phyloP scores from a whole-genome alignment of 2,113 vertebrate species.

The Tupaia chinensis region DNA sequence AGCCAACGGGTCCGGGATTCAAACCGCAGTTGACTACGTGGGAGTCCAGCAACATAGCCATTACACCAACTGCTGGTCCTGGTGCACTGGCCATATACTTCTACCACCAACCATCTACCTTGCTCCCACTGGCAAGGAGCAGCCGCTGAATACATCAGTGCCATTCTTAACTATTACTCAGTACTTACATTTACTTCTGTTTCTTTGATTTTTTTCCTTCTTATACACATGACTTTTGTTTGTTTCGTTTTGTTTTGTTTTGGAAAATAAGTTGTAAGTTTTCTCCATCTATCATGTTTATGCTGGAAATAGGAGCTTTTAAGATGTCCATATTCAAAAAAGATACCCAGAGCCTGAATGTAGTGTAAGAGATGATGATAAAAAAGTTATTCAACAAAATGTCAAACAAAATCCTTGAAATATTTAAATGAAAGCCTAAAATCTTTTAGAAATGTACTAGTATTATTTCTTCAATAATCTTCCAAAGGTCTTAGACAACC shows the following conservation, averaged over 20 bases:
- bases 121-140: neutral
- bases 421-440: conserved; percentile 14
- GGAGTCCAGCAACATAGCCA: too few relatives aligned
- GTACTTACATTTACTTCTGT: neutral
- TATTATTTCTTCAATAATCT: conserved; percentile 27
- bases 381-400: conserved; percentile 13
- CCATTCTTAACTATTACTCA: neutral
- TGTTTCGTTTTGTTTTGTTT: neutral
- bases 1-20: too few relatives aligned
- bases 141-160: neutral
- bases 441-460: neutral
- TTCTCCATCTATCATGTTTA: neutral
- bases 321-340: neutral
- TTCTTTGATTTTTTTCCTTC: neutral
- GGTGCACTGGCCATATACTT: neutral
- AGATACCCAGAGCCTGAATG: neutral
- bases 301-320: neutral
- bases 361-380: neutral
- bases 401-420: neutral
- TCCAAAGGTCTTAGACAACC: neutral
- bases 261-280: neutral
- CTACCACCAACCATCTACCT: neutral
- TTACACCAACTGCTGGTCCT: too few relatives aligned
- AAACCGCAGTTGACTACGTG: too few relatives aligned
- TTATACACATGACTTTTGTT: neutral